Percentiles rank a stretch among this genome's conserved stretches.
These are phyloP conservation scores for Luperina testacea DNA, from an alignment of 2,888 invertebrate genomes.

Conservation along the genomic window DNA sequence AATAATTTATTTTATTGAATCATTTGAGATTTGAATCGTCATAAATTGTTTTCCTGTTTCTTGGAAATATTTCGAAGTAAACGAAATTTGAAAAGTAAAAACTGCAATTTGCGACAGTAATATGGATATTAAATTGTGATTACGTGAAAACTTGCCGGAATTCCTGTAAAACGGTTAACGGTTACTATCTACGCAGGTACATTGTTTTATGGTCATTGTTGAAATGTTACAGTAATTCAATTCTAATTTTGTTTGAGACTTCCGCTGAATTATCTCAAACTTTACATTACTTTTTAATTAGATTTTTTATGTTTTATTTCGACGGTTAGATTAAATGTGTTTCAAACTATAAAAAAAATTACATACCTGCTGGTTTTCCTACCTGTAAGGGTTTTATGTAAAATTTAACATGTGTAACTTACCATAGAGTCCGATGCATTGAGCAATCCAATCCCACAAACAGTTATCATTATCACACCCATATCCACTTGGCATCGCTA, in stretches of 20 bases:
- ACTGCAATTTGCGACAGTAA: not conserved
- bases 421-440: constrained; percentile 83
- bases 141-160: not conserved
- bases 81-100: not conserved
- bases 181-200: not conserved
- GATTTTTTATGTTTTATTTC: not conserved
- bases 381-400: constrained; percentile 16
- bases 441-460: constrained; percentile 86
- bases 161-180: constrained; percentile 11
- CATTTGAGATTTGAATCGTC: not conserved
- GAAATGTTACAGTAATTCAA: constrained; percentile 23
- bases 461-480: constrained; percentile 86
- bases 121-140: not conserved
- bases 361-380: not conserved
- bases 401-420: constrained; percentile 62
- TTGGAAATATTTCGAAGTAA: not conserved
- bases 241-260: constrained; percentile 9
- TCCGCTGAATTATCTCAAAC: constrained; percentile 16
- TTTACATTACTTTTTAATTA: constrained; percentile 6
- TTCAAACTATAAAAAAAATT: constrained; percentile 15
- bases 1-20: not conserved
- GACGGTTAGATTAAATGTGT: constrained; percentile 12
- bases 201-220: constrained; percentile 16
- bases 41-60: not conserved
- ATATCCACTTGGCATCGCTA: constrained; percentile 85